Evolutionary conservation across 2,113 vertebrate genomes (phyloP).

Genomic region (Callorhinus ursinus): DNA sequence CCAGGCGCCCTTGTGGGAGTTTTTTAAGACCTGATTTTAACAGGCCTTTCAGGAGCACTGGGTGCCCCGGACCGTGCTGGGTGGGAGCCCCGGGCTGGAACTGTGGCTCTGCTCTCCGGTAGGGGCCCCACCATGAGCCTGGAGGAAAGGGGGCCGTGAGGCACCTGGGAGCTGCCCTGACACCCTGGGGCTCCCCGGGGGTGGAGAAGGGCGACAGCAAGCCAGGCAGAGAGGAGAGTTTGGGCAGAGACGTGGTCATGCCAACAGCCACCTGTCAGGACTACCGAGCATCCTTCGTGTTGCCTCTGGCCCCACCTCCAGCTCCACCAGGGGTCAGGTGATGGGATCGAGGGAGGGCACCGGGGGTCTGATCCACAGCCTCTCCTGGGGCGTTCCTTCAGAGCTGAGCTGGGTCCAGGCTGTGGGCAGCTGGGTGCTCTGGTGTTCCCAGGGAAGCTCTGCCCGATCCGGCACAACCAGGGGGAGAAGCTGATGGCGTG

Average conservation of each 20-base stretch:
- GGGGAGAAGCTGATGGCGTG: constrained; percentile 68
- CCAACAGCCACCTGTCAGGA: neutral
- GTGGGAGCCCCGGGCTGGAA: neutral
- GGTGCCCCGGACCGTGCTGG: neutral
- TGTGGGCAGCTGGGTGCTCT: neutral
- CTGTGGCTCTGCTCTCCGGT: neutral
- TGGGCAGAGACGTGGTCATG: rapidly evolving
- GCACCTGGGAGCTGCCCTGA: rapidly evolving
- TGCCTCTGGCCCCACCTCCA: neutral
- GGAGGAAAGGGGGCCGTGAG: neutral
- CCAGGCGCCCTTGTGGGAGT: too few relatives aligned
- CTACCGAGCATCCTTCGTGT: neutral
- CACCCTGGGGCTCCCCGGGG: neutral
- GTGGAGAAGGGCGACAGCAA: rapidly evolving
- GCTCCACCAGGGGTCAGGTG: neutral
- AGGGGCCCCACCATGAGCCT: neutral
- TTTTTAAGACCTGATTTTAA: neutral
- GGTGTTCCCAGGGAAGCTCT: constrained; percentile 1
- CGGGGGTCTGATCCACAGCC: too few relatives aligned
- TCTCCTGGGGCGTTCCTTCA: neutral
- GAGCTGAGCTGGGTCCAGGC: neutral
- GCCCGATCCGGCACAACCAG: rapidly evolving
- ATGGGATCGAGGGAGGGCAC: rapidly evolving
- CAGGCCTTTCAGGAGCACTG: neutral
- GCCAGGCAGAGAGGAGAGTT: neutral